Base-by-base conservation (phyloP, 64 coral and sea anemone genomes). In the Orbicella faveolata region DNA sequence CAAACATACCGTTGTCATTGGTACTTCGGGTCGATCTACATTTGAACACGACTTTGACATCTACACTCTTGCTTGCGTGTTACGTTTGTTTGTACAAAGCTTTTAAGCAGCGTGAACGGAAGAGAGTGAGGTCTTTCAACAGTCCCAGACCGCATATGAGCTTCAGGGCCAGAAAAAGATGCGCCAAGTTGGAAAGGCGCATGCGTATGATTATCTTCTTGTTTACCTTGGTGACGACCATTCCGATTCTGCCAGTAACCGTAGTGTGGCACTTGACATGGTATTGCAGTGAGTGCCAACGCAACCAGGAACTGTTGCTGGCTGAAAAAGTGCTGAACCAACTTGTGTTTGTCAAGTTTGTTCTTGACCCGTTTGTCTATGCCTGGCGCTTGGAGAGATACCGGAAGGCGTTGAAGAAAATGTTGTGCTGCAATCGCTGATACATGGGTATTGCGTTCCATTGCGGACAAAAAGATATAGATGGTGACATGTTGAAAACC, bases 321-420 rank as follows among this genome's bases (percentile, higher is more conserved):
- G 52, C 37, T 19, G 85, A 75, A 52, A 75, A 75, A 19, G 25
- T 93, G 51, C 34, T 81, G 13, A 67, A 88, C 36, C 41, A 68
- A 13, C 81, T 93, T 18, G n/a, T 89, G 4, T 93, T 66, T 57
- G 4, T 77, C 17, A 93, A 93, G 59, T 93, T 89, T 66, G 87
- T 88, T 68, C 59, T 93, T 4, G 92, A 93, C 37, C 87, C 92
- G 9, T 89, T 93, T 63, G 87, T 89, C 0, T 93, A 93, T 15
- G 92, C 87, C 5, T 93, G 79, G 92, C 78, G 92, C 3, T 33
- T 93, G 74, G 79, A 87, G 3, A 87, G 81, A 55, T 93, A 84
- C 35, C 86, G 92, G 20, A 89, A 52, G 21, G 92, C 92, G 5
- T 25, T 93, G 2, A 79, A 52, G 59, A 73, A 57, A 37, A 78